A percentile compares a stretch with the other conserved stretches of the same genome.
Conservation (phyloP, 2,113 vertebrate species). For the Pungitius pungitius region DNA sequence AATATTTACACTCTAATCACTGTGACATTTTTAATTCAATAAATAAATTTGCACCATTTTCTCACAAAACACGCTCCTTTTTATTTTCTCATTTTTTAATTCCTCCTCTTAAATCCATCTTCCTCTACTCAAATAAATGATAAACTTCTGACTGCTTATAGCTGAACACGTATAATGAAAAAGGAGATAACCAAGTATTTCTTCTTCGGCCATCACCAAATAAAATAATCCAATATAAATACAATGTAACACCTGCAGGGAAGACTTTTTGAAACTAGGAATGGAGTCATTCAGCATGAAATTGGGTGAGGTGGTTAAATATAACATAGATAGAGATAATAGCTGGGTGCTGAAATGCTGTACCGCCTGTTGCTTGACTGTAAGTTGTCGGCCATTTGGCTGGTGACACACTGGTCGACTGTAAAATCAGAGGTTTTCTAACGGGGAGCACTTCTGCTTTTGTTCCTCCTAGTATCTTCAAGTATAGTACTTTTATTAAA, state of each 20-base stretch:
- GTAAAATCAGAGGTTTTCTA: not conserved
- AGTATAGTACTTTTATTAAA: not conserved
- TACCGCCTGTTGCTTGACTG: not conserved
- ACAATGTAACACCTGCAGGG: not conserved
- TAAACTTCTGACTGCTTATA: not conserved
- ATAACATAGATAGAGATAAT: not conserved
- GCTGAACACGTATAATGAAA: not conserved
- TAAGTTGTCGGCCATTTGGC: not conserved
- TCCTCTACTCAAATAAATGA: not conserved
- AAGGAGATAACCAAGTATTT: not conserved
- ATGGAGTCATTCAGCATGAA: not conserved
- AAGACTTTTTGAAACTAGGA: not conserved
- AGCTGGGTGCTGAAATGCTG: not conserved
- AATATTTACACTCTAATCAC: constrained; percentile 46
- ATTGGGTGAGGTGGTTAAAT: too few species aligned
- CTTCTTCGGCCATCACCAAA: not conserved
- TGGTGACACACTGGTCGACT: not conserved
- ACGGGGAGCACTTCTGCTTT: too few species aligned
- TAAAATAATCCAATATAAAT: not conserved
- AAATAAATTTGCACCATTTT: constrained; percentile 39
- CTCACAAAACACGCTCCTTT: not conserved
- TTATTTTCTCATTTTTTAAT: not conserved
- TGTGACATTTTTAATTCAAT: constrained; percentile 9
- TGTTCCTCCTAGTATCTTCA: not conserved
- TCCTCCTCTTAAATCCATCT: constrained; percentile 1